phyloP scores from a whole-genome alignment of 2,888 invertebrate species.

The Aporophyla lueneburgensis region DNA sequence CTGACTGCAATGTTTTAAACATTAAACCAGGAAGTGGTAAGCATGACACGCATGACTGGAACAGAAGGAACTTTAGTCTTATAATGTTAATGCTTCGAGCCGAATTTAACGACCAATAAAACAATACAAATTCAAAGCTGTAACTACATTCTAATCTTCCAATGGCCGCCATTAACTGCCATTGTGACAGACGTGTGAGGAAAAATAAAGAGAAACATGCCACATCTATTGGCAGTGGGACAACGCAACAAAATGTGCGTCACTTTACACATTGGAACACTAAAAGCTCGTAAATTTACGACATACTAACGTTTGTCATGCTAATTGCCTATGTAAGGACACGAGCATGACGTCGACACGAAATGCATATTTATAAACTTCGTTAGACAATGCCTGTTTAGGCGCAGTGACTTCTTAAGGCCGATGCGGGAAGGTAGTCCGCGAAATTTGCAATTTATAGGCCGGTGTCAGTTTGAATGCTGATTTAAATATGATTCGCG shows the following conservation, averaged over 20 bases:
- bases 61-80: slow-evolving; percentile 48
- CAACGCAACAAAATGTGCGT: slow-evolving; percentile 57
- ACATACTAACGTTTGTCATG: slow-evolving; percentile 65
- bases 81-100: slow-evolving; percentile 47
- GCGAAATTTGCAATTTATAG: too few relatives aligned
- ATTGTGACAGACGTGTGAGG: slow-evolving; percentile 63
- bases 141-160: slow-evolving; percentile 66
- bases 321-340: slow-evolving; percentile 63
- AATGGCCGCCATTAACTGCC: slow-evolving; percentile 57
- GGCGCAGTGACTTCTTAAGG: slow-evolving; percentile 40
- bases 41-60: slow-evolving; percentile 45
- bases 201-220: slow-evolving; percentile 59
- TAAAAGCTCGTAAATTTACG: slow-evolving; percentile 66
- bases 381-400: slow-evolving; percentile 58
- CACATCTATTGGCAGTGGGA: slow-evolving; percentile 46
- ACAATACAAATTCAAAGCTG: slow-evolving; percentile 64
- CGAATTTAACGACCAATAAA: slow-evolving; percentile 59
- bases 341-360: slow-evolving; percentile 54
- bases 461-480: too few relatives aligned
- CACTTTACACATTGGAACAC: slow-evolving; percentile 63
- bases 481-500: too few relatives aligned
- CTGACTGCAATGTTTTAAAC: slow-evolving; percentile 43
- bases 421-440: too few relatives aligned
- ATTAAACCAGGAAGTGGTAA: slow-evolving; percentile 52
- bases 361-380: slow-evolving; percentile 60